phyloP scores from a whole-genome alignment of 1,140 invertebrate genomes.

The Dermatophagoides farinae region DNA sequence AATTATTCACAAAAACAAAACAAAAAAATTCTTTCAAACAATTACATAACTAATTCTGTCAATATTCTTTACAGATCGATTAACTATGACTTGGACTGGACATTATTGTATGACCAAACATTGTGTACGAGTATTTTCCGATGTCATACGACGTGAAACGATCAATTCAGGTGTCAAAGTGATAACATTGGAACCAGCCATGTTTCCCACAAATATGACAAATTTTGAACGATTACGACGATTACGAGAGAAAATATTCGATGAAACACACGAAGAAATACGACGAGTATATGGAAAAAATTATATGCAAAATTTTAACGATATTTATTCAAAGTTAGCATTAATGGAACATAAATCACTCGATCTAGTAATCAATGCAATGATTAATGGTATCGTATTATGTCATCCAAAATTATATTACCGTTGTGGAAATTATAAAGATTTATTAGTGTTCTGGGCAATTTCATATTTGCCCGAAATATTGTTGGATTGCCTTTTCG shows the following conservation, averaged over 20 bases:
- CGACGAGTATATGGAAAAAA: background rate
- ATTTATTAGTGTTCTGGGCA: background rate
- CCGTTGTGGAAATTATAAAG: background rate
- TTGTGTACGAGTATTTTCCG: constrained; percentile 30
- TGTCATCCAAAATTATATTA: constrained; percentile 9
- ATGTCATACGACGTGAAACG: constrained; percentile 33
- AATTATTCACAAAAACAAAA: no score
- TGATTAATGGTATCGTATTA: constrained; percentile 23
- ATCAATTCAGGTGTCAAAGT: constrained; percentile 32
- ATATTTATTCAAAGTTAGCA: no score
- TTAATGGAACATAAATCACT: constrained; percentile 11
- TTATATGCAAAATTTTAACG: no score
- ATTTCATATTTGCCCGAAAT: background rate
- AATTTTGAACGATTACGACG: constrained; percentile 16
- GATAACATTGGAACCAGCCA: constrained; percentile 30
- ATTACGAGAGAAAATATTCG: background rate
- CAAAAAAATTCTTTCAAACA: no score
- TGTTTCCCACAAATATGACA: constrained; percentile 27
- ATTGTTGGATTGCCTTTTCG: background rate
- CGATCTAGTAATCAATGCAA: constrained; percentile 24
- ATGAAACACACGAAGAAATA: background rate
- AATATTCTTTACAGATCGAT: background rate
- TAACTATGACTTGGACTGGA: constrained; percentile 24
- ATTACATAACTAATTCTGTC: no score
- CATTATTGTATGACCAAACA: constrained; percentile 34